phyloP scores from a whole-genome alignment of 2,113 vertebrate genomes.

The Phoenicopterus ruber region DNA sequence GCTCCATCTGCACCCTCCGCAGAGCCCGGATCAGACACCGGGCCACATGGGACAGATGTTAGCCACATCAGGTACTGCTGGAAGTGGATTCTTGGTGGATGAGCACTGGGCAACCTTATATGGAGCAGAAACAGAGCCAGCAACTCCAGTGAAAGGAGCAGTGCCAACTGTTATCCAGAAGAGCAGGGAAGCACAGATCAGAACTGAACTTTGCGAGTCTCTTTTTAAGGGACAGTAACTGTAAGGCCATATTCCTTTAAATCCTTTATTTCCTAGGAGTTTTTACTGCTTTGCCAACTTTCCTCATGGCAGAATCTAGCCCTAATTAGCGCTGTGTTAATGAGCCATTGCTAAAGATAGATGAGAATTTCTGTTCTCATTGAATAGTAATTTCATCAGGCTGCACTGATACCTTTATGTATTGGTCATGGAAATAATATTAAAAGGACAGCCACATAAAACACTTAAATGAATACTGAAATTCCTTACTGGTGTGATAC shows the following conservation, averaged over 20 bases:
- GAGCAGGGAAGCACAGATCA: background rate
- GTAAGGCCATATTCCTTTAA: background rate
- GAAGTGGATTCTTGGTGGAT: background rate
- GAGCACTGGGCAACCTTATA: background rate
- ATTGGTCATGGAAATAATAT: background rate
- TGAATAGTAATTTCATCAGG: background rate
- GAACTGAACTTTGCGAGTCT: accelerated
- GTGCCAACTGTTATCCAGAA: background rate
- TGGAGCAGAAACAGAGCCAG: background rate
- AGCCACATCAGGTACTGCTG: background rate
- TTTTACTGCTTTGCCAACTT: background rate
- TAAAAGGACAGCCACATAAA: background rate
- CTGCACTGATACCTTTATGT: background rate
- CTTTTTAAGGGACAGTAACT: background rate
- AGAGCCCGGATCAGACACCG: background rate
- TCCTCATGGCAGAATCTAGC: background rate
- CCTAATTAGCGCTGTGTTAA: constrained; percentile 17
- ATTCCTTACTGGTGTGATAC: background rate
- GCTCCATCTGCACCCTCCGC: background rate
- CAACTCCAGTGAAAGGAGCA: background rate
- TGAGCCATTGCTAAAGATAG: background rate
- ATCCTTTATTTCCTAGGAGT: background rate
- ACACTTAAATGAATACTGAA: background rate
- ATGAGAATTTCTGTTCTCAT: background rate
- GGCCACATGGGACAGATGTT: background rate